Base-by-base conservation (phyloP, 2,113 vertebrate genomes). In the Balaeniceps rex region DNA sequence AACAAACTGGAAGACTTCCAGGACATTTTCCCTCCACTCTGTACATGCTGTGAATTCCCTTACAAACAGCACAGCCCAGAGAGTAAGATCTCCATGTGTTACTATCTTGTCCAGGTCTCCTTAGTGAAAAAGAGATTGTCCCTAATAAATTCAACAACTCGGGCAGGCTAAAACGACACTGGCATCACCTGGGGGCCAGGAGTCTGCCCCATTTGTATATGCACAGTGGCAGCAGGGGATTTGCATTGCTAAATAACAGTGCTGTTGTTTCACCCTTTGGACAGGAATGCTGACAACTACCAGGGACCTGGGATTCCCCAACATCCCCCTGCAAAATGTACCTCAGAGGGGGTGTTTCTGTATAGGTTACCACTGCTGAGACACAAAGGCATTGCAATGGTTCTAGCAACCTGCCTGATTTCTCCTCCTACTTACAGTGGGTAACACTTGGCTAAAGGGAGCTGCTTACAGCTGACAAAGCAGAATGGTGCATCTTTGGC, bases 61-160 rank as follows among this genome's bases (percentile, higher is more conserved):
- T 26, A 71, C 55, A 47, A 81, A 75, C 55, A 84, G 69, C 81
- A 78, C 40, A 57, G 11, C 36, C 28, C 24, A 15, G 19, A 78
- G 69, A 94, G 81, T 31, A 84, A 71, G 23, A 87, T n/a, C 77
- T 86, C 85, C 70, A 1, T 1, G 34, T 26, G 34, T 25, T 46
- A 79, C 64, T 85, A 46, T 5, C 57, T 42, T 34, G 23, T 34
- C 52, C 78, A 74, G 21, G 51, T 85, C 36, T 92, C 65, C 68
- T 58, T 63, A 5, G 2, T 22, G 57, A 47, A 64, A 79, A 83
- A 14, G 4, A 63, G 31, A 75, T 19, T 47, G 58, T 38, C 51
- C 38, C 38, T n/a, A 83, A 75, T 0, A 0, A 83, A 57, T 75
- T 63, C 74, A 76, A 52, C 38, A 83, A 15, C n/a, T 26, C 0